Base-by-base conservation (phyloP, 2,113 vertebrate genomes). In the Gobio gobio region DNA sequence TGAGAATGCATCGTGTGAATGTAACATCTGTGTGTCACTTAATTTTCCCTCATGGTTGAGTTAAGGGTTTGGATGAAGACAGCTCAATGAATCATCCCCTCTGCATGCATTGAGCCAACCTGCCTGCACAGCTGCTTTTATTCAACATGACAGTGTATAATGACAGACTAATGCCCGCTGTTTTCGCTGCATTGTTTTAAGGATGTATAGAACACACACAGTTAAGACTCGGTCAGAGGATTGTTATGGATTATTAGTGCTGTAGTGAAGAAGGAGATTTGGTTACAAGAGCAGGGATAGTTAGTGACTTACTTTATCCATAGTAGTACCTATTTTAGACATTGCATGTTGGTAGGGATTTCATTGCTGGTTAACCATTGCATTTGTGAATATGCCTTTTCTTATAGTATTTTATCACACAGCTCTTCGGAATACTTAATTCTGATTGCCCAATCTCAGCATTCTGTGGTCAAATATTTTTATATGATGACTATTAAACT, bases 41-140 rank as follows among this genome's bases (percentile, higher is more conserved):
- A 9, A 43, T 70, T 70, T 40, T 40, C 9, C 66, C 16, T 59
- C 12, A 43, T 78, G 22, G 76, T 78, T 78, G 22, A 12, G 3
- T 78, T 45, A 78, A 12, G 22, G 78, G 22, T 40, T 29, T 79
- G 14, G 58, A 14, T 47, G 12, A 47, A 47, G 36, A 10, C 56
- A n/a, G 12, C 29, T 61, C 58, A 79, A 79, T 79, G 58, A 79
- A 79, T 79, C 78, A 47, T 47, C 58, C 77, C 63, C 77, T 63
- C 58, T 9, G n/a, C 78, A 79, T 64, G 58, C 58, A 64, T 29
- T 64, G 14, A 79, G 40, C n/a, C 40, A 63, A 63, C 77, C 36
- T 78, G 76, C 33, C 54, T 63, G 77, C 58, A 26, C n/a, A 47
- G 40, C 58, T 79, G 78, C 22, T 63, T 63, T 79, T 7, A 79